Base-by-base conservation (phyloP, 2,888 invertebrate genomes). In the Drosophila paracracens region DNA sequence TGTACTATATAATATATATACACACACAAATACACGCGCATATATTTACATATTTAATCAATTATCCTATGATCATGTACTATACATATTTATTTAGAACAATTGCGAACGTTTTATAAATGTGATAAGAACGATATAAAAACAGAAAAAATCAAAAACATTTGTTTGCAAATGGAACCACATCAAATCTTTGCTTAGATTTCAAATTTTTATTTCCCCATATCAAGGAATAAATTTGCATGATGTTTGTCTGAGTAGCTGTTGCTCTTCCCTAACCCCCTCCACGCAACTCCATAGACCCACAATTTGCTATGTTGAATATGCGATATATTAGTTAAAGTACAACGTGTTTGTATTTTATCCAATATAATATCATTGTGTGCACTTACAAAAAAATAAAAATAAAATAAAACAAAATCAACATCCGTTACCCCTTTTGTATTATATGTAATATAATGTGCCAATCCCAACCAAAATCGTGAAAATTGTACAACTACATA, bases 391-490 rank as follows among this genome's bases (percentile, higher is more conserved):
- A 69, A 29, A 27, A 48, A 56, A 69, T n/a, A 21, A 29, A 40
- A 10, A 4, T 5, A 53, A 25, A 25, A 31, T n/a, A n/a, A 40
- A 43, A 43, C 11, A 21, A 38, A 46, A 46, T 4, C 25, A 25
- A 16, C 50, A 64, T 60, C 38, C 52, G 52, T 62, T 61, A 65
- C 58, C 29, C 80, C 83, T 74, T 74, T 83, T 88, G 83, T 89
- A 89, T 89, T 79, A 83, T 89, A 84, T 89, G 87, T 83, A 83
- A 89, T 76, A 89, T 84, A 84, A 88, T 82, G 83, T 84, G 83
- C 89, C 83, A 84, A 84, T 87, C 70, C 82, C 73, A 71, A 63
- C 29, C 18, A 46, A 61, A 35, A 56, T 48, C 33, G 11, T 68
- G 7, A 53, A 54, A 57, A 60, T 56, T 59, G 43, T 29, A 57